Conservation (phyloP, 2,113 vertebrate species). For the Syngnathus floridae region DNA sequence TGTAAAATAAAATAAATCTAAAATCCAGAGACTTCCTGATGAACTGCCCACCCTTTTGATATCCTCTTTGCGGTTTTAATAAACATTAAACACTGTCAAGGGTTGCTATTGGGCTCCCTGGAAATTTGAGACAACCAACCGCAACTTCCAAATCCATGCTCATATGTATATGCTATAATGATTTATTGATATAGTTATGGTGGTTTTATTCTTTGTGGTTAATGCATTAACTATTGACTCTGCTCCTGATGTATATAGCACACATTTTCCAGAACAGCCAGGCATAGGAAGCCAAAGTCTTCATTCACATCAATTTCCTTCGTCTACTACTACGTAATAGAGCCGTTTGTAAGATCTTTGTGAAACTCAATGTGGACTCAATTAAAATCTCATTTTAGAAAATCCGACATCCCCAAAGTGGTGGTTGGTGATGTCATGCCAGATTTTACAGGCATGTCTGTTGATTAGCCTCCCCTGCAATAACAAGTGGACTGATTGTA, state of each 20-base stretch:
- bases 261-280: not conserved
- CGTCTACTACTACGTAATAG: constrained; percentile 13
- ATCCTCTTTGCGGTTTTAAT: not conserved
- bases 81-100: not conserved
- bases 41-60: not conserved
- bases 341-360: constrained; percentile 24
- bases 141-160: not conserved
- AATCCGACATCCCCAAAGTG: constrained; percentile 20
- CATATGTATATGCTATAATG: not conserved
- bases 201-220: not conserved
- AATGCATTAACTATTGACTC: not conserved
- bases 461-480: constrained; percentile 15
- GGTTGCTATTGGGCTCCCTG: not conserved
- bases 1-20: not conserved
- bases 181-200: not conserved
- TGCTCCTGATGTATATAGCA: not conserved
- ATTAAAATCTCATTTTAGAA: constrained; percentile 29
- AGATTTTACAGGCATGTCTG: constrained; percentile 38
- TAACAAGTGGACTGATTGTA: constrained; percentile 5
- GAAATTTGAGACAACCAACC: not conserved
- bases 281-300: constrained; percentile 12
- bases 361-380: constrained; percentile 14
- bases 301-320: constrained; percentile 12
- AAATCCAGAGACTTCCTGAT: not conserved
- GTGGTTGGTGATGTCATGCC: constrained; percentile 15